Evolutionary conservation across 2,113 vertebrate genomes (phyloP), one percentile per base, ranked within the genome.

Genomic region (Pollachius pollachius): DNA sequence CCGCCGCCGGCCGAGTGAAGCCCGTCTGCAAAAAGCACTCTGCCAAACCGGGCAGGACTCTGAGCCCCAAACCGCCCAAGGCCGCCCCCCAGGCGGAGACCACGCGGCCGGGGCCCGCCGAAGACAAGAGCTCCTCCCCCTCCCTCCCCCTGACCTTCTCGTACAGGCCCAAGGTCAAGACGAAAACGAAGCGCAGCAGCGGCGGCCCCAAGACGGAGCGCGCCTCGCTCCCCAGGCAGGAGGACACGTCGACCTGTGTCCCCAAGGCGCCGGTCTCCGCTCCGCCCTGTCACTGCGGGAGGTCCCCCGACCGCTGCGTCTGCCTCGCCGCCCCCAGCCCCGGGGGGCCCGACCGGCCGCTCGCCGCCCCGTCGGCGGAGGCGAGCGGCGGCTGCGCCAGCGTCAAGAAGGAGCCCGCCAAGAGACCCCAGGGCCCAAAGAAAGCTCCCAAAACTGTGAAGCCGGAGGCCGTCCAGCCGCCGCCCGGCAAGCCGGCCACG

Each of bases 131-230:
- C n/a, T 77, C 81, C 34, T 65, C 86, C 72, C 11, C 12, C 41
- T 48, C 7, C 37, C 5, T 4, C 37, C 11, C 37, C 41, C 12
- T 48, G 41, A 48, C 41, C 8, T 90, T 91, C 80, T 92, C 88
- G 74, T 91, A 94, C 41, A 93, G 90, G 77, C 93, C 88, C 1
- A 95, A 94, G 78, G 92, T 93, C 7, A 96, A 96, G 89, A 95
- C 86, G 73, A 92, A 96, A 93, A 78, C 64, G 1, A 87, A 81
- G 34, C 86, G 41, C 41, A 2, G 41, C 8, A 70, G 54, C 4
- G n/a, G 60, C 1, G 66, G 30, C 4, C 62, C 82, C 5, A 86
- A 84, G 81, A 81, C 73, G 63, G 88, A 92, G 25, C 1, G 0
- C 61, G 21, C 71, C 0, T 18, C 77, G 17, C 23, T 72, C 0